Evolutionary conservation across 2,797 vertebrate species (phyloP).

Genomic region (Acomys russatus): DNA sequence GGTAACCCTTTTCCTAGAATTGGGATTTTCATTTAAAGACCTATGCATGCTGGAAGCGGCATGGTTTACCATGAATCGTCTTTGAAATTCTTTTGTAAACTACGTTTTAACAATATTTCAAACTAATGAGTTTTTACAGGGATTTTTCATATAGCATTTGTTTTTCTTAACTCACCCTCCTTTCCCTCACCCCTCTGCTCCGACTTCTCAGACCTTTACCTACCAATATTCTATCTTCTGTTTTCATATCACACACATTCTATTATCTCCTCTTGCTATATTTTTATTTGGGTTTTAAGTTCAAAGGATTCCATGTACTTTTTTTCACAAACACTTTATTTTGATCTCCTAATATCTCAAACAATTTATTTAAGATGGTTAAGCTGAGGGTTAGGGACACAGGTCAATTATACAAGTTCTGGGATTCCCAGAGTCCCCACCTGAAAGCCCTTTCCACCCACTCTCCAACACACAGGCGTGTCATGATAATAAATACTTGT

Average conservation of each 20-base stretch:
- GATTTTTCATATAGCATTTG: background rate
- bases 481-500: background rate
- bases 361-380: background rate
- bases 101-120: background rate
- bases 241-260: background rate
- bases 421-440: background rate
- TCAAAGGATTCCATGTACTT: background rate
- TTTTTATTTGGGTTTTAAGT: background rate
- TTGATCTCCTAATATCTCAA: background rate
- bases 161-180: background rate
- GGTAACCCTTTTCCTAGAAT: background rate
- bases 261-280: too few species aligned
- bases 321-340: background rate
- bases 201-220: background rate
- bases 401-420: background rate
- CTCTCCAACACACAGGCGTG: background rate
- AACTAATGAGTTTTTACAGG: background rate
- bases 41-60: background rate
- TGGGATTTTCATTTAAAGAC: background rate
- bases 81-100: background rate
- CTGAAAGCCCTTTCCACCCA: background rate
- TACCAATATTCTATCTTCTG: background rate
- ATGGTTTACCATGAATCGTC: background rate
- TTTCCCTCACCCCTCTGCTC: background rate
- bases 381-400: background rate